Base-by-base conservation (phyloP, 2,888 invertebrate genomes). In the Quadroppia sp. region DNA sequence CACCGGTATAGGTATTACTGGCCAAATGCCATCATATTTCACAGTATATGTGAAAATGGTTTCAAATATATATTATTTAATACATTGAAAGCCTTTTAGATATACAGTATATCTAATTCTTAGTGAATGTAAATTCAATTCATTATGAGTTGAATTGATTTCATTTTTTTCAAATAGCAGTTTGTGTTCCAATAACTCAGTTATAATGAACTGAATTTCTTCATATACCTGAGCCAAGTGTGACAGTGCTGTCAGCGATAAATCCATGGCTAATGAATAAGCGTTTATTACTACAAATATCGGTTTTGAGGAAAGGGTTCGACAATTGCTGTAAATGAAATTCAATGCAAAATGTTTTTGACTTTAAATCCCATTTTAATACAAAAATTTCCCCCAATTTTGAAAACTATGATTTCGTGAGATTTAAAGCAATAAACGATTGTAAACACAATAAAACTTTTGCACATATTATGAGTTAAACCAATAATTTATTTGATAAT, bases 401-500 rank as follows among this genome's bases (percentile, higher is more conserved):
- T 7, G 4, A 36, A 36, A 4, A 36, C n/a, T n/a, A n/a, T n/a
- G n/a, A 36, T 36, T 36, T 36, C 6, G 9, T 36, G 36, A 4
- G 36, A 36, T 36, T 36, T 36, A 9, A 7, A 9, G 48, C 15
- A 4, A 48, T 48, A 48, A 48, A 15, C 4, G n/a, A 15, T 48
- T 48, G 15, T 48, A 48, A 48, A 36, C 4, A 36, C 36, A 36
- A 4, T 7, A 7, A 36, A 7, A 36, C 36, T 36, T 36, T 36
- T 36, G 36, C 36, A 59, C 11, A 59, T n/a, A 32, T 23, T 7
- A 59, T 59, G 59, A 28, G 28, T 59, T 25, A 17, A 67, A 67
- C 67, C 67, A 67, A 67, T 67, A 67, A 67, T 67, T 67, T 67
- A 67, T 67, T 64, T 36, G 17, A 42, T 20, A 67, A 67, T 42